Evolutionary conservation across 1,140 invertebrate species (phyloP), one percentile per base, ranked within the genome.

Genomic region (Pygmarrhopalites habei): DNA sequence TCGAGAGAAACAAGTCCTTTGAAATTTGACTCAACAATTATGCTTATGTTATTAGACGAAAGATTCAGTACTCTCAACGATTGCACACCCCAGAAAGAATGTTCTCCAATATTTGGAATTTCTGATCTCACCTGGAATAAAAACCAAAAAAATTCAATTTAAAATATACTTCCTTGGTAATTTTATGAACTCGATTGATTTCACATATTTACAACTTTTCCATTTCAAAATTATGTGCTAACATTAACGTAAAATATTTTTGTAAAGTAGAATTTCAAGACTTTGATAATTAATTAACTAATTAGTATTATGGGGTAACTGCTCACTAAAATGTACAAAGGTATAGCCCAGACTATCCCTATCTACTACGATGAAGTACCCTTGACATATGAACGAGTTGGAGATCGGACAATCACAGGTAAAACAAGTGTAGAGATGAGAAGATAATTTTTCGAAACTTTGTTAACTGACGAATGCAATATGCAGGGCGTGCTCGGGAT

Each of bases 11-110:
- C 56, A 15, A 71, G 43, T 66, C 43, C 73, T 58, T 71, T 72
- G 66, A 78, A 78, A 67, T 78, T 75, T 5, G 70, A 71, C 15
- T 78, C 77, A 19, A 72, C 62, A 3, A 88, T 80, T 66, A 82
- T 80, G 12, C 84, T 85, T 51, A 91, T 84, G 69, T 88, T 88
- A 74, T 91, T 90, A 68, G 84, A 77, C 0, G 85, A 83, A 12
- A 91, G 76, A 74, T 90, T 85, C 41, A 91, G 77, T 29, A 84
- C 74, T 64, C 80, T 79, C 29, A 90, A 76, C 60, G 83, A 82
- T 58, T 79, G 81, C 1, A 89, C 79, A 1, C 85, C 86, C 82
- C 83, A 89, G 73, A 91, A 89, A 12, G 87, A 86, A 71, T 86
- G 82, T 60, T 82, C 80, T 0, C 88, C 88, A 60, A 91, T 86